Conservation (phyloP, 35 echinoderm and acorn worm species). For the Stichopus chloronotus region DNA sequence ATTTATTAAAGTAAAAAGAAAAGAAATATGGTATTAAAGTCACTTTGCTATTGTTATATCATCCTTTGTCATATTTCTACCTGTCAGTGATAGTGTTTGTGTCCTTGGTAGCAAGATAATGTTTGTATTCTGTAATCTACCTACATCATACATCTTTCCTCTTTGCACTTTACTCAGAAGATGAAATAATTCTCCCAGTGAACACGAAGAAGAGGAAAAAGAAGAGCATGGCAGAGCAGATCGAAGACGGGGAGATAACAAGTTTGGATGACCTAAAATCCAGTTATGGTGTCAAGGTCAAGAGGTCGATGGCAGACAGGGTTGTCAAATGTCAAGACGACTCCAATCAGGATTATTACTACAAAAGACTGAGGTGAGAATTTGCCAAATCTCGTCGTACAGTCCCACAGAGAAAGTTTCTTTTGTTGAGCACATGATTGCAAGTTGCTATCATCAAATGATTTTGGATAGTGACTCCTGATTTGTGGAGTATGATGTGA, state of each 20-base stretch:
- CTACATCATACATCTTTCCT: too few species aligned
- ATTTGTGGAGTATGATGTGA: too few species aligned
- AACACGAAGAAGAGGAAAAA: constrained; percentile 57
- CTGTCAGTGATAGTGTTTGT: too few species aligned
- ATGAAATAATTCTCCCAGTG: constrained; percentile 50
- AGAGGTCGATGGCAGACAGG: constrained; percentile 40
- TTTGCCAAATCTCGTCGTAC: too few species aligned
- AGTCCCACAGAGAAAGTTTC: too few species aligned
- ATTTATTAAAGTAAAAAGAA: too few species aligned
- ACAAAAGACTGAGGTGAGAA: constrained; percentile 58
- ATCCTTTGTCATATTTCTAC: too few species aligned
- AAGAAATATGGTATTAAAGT: too few species aligned
- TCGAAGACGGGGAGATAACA: constrained; percentile 79
- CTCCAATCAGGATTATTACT: constrained; percentile 70
- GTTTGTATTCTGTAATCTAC: not conserved
- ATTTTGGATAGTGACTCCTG: too few species aligned
- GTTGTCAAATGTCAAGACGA: constrained; percentile 71
- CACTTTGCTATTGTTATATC: too few species aligned
- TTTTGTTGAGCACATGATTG: not conserved
- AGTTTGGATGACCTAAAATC: constrained; percentile 73
- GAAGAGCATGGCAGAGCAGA: constrained; percentile 61
- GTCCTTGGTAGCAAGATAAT: not conserved
- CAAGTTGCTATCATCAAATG: too few species aligned
- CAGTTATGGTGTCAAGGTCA: constrained; percentile 60
- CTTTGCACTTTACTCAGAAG: constrained; percentile 39